Percentiles rank a stretch among this genome's conserved stretches.
Conservation (phyloP, 2,113 vertebrate genomes). For the Ictalurus punctatus region DNA sequence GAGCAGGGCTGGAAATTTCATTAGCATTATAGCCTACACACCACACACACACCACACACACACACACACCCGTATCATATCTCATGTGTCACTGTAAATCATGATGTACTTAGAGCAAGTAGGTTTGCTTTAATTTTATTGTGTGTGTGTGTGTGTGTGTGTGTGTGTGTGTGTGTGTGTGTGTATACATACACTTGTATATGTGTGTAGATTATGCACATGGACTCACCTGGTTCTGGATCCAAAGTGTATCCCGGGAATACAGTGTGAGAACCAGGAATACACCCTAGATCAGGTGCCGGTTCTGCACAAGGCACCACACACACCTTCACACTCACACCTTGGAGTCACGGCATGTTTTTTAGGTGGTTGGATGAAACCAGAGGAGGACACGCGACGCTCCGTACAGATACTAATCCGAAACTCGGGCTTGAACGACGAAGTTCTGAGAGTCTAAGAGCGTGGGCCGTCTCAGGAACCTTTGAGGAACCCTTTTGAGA, state of each 20-base stretch:
- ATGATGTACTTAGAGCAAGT: not conserved
- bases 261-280: not conserved
- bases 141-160: not conserved
- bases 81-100: not conserved
- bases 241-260: not conserved
- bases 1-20: constrained; percentile 25
- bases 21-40: not conserved
- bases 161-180: not conserved
- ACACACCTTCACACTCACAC: not conserved
- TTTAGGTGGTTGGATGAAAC: not conserved
- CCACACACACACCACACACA: not conserved
- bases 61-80: not conserved
- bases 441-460: not conserved
- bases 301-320: not conserved
- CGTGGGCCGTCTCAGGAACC: not conserved
- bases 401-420: not conserved
- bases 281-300: not conserved
- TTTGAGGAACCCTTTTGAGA: too few species aligned
- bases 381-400: not conserved
- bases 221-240: not conserved
- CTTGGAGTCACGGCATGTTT: not conserved
- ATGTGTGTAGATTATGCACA: not conserved
- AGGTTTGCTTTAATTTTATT: not conserved
- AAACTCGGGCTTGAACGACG: not conserved
- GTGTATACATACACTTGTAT: not conserved